phyloP scores from a whole-genome alignment of 2,888 invertebrate species.

The Coenonympha glycerion region DNA sequence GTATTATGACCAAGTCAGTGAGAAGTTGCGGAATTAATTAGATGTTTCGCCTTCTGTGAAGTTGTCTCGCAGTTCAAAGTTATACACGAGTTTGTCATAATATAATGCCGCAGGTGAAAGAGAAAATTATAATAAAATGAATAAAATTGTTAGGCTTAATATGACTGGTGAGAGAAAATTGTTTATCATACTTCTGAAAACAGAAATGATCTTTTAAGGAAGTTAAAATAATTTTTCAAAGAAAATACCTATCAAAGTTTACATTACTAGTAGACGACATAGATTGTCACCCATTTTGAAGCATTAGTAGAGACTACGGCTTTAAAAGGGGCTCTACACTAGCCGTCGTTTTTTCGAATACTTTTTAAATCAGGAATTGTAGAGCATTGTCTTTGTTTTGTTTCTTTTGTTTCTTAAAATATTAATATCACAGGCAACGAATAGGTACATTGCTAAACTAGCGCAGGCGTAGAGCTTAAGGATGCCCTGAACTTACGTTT shows the following conservation, averaged over 20 bases:
- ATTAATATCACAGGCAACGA: constrained; percentile 84
- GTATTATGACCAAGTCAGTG: constrained; percentile 1
- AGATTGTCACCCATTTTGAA: constrained; percentile 15
- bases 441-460: constrained; percentile 85
- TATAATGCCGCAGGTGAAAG: background rate
- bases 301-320: constrained; percentile 9
- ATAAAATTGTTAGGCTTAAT: background rate
- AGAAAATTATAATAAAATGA: background rate
- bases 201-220: no score
- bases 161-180: no score
- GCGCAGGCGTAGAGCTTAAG: no score
- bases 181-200: no score
- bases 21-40: constrained; percentile 7
- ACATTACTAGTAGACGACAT: no score
- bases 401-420: constrained; percentile 74
- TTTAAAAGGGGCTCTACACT: no score
- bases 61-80: background rate
- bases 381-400: constrained; percentile 71
- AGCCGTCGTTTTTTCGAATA: no score
- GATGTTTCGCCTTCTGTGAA: constrained; percentile 1
- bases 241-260: no score
- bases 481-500: no score
- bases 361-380: constrained; percentile 83
- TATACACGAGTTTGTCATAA: background rate
- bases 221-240: no score